Conservation (phyloP, 2,113 vertebrate species). For the Amia ocellicauda region DNA sequence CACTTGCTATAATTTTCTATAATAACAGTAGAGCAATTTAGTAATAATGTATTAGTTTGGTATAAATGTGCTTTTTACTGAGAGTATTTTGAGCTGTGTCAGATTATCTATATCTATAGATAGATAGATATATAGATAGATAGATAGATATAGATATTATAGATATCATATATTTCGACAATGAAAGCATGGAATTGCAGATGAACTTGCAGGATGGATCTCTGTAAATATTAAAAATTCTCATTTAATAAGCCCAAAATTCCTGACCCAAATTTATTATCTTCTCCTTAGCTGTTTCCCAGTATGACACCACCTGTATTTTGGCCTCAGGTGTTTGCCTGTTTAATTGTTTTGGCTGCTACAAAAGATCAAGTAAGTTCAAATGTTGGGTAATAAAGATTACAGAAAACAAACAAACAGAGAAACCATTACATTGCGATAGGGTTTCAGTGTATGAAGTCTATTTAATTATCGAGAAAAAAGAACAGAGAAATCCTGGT, state of each 20-base stretch:
- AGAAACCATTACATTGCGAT: background rate
- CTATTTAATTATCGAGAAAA: background rate
- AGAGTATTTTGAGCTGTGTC: slow-evolving; percentile 57
- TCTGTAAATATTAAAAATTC: too few species aligned
- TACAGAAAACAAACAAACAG: background rate
- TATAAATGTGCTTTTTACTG: slow-evolving; percentile 63
- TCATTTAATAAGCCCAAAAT: too few species aligned
- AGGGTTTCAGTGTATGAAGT: background rate
- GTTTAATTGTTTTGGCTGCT: too few species aligned
- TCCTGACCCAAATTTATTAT: too few species aligned
- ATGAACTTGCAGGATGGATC: too few species aligned
- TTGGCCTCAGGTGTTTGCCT: too few species aligned
- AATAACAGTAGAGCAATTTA: slow-evolving; percentile 65
- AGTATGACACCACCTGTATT: too few species aligned
- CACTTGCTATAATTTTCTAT: slow-evolving; percentile 59
- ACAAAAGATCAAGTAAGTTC: background rate
- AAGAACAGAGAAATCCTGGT: background rate
- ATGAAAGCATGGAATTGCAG: background rate
- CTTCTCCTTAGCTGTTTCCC: too few species aligned
- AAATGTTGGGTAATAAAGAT: background rate
- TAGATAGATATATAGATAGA: too few species aligned
- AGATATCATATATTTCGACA: background rate
- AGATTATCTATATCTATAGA: too few species aligned
- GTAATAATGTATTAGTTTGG: slow-evolving; percentile 63
- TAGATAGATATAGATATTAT: too few species aligned